Percentiles rank a stretch among this genome's conserved stretches.
These are phyloP conservation scores for Gulo gulo DNA, from an alignment of 2,113 vertebrate species.

Conservation along the genomic window DNA sequence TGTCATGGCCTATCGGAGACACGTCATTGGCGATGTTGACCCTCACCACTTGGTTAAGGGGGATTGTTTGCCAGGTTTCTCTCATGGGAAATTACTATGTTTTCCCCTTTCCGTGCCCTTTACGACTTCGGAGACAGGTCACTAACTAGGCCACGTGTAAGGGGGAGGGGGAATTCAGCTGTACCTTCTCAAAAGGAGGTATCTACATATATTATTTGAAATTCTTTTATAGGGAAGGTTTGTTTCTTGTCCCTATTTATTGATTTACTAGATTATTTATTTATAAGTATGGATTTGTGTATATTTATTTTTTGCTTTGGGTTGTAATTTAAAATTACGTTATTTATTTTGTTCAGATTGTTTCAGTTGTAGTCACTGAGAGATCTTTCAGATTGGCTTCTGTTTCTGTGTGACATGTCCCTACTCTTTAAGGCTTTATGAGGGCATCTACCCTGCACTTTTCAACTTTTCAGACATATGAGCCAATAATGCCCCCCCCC, in stretches of 20 bases:
- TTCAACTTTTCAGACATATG: neutral
- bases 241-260: neutral
- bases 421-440: neutral
- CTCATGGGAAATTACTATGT: neutral
- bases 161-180: neutral
- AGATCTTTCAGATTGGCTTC: neutral
- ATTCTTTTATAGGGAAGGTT: neutral
- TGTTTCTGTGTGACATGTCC: neutral
- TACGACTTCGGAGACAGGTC: neutral
- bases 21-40: neutral
- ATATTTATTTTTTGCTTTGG: neutral
- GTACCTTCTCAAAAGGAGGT: neutral
- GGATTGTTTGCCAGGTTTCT: neutral
- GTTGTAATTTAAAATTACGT: neutral
- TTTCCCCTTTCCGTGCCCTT: neutral
- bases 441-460: neutral
- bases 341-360: neutral
- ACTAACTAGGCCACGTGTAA: neutral
- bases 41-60: neutral
- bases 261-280: neutral
- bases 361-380: neutral
- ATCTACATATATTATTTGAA: neutral
- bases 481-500: neutral
- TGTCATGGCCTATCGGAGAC: neutral
- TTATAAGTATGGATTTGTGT: neutral